Evolutionary conservation across 2,888 invertebrate species (phyloP).

Genomic region (Troides helena): DNA sequence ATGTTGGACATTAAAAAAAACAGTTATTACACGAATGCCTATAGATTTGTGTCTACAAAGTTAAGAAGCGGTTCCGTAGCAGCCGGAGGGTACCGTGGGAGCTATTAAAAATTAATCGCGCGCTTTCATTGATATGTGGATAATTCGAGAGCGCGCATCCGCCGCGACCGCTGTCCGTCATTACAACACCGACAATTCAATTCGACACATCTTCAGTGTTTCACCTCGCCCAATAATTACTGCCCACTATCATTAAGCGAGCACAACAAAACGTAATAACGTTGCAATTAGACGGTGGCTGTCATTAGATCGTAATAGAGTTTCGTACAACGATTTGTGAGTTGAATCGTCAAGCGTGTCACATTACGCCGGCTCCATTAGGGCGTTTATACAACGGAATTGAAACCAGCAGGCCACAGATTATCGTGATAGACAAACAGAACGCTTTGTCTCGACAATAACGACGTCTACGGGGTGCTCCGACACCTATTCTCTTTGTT

Average conservation of each 20-base stretch:
- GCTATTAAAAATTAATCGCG: slow-evolving; percentile 69
- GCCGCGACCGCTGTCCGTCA: slow-evolving; percentile 41
- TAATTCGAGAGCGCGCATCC: slow-evolving; percentile 53
- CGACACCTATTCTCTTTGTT: slow-evolving; percentile 34
- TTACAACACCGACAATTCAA: slow-evolving; percentile 65
- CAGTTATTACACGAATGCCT: slow-evolving; percentile 39
- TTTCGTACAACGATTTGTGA: slow-evolving; percentile 80
- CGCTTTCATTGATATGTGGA: slow-evolving; percentile 56
- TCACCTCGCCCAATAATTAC: slow-evolving; percentile 79
- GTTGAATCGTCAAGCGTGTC: slow-evolving; percentile 81
- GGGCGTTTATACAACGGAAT: slow-evolving; percentile 79
- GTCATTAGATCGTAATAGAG: slow-evolving; percentile 80
- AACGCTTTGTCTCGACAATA: slow-evolving; percentile 76
- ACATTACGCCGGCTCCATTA: slow-evolving; percentile 77
- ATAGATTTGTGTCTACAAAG: slow-evolving; percentile 38
- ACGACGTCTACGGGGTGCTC: slow-evolving; percentile 63
- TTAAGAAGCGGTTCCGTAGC: slow-evolving; percentile 46
- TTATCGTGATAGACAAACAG: slow-evolving; percentile 78
- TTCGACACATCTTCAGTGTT: slow-evolving; percentile 78
- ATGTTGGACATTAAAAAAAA: slow-evolving; percentile 40
- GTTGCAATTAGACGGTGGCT: slow-evolving; percentile 77
- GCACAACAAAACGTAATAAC: slow-evolving; percentile 78
- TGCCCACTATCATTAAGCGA: slow-evolving; percentile 68
- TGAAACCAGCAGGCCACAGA: slow-evolving; percentile 78
- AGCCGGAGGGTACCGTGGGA: slow-evolving; percentile 44